Evolutionary conservation across 1,140 invertebrate genomes (phyloP), one percentile per base, ranked within the genome.

Genomic region (Nilaparvata lugens): DNA sequence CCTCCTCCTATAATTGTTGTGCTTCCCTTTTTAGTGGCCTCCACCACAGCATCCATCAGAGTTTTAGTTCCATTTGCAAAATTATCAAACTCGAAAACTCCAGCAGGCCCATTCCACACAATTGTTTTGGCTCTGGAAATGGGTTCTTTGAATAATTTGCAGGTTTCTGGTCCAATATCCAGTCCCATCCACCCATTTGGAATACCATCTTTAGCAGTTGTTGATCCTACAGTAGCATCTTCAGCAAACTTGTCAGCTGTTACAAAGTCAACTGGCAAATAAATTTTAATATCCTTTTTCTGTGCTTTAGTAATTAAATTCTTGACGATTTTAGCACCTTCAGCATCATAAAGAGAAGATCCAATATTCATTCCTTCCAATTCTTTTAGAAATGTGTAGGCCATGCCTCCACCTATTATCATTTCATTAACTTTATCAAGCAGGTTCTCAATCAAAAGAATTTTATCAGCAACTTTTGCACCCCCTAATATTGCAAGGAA

Each of bases 331-430:
- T 97, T 95, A 1, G 97, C 84, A 11, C 97, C 97, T 72, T 95
- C 93, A 65, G 88, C 87, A 74, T 98, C 95, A 75, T 86, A 98
- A 31, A 98, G 75, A 0, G 95, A 97, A 63, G 80, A 84, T 4
- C 95, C 95, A 75, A 98, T 98, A 75, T 89, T 83, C 93, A 99
- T 97, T 52, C 85, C 84, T 67, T 97, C 87, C 0, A 87, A 75
- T 53, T 93, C 87, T 78, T 99, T 99, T 3, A 99, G 81, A 78
- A 99, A 99, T 42, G 97, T 99, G 69, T 94, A 99, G 2, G 95
- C 93, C 97, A 99, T 99, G 58, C 97, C 97, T 64, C 97, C 97
- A 52, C 94, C 95, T 73, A 99, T 98, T 66, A 99, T 98, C 95
- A 99, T 98, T 74, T 98, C 95, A 72, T 98, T 86, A 1, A 97